These are phyloP conservation scores for Dasyornis broadbenti DNA, from an alignment of 2,113 vertebrate genomes.

Conservation along the genomic window DNA sequence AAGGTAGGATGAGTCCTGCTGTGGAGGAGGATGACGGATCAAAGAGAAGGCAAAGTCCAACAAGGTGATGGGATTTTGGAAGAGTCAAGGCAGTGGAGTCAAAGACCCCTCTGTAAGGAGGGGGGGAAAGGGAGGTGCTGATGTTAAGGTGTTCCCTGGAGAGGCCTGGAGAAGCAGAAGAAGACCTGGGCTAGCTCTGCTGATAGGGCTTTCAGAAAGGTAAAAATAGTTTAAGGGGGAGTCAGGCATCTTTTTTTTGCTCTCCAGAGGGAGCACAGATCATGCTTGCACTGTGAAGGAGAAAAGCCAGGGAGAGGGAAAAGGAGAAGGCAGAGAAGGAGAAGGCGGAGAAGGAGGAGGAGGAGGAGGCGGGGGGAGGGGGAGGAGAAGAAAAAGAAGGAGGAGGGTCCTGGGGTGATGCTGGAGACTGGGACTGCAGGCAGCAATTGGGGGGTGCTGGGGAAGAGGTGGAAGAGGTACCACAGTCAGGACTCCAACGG, in stretches of 20 bases:
- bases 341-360: no score
- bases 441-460: not conserved
- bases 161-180: not conserved
- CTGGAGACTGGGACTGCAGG: not conserved
- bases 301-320: not conserved
- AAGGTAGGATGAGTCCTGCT: not conserved
- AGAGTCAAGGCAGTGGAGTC: not conserved
- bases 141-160: not conserved
- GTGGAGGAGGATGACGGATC: not conserved
- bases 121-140: not conserved
- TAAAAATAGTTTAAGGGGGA: not conserved
- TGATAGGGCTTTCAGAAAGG: not conserved
- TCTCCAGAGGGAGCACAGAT: not conserved
- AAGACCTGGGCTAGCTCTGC: not conserved
- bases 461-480: not conserved
- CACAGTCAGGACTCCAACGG: not conserved
- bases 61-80: not conserved
- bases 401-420: not conserved
- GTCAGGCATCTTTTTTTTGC: not conserved
- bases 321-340: not conserved
- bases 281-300: not conserved
- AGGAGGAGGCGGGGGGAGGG: not conserved
- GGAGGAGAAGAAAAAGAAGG: not conserved
- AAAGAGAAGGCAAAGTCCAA: not conserved
- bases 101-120: not conserved